Base-by-base conservation (phyloP, 2,888 invertebrate species). In the Nomada fucata region DNA sequence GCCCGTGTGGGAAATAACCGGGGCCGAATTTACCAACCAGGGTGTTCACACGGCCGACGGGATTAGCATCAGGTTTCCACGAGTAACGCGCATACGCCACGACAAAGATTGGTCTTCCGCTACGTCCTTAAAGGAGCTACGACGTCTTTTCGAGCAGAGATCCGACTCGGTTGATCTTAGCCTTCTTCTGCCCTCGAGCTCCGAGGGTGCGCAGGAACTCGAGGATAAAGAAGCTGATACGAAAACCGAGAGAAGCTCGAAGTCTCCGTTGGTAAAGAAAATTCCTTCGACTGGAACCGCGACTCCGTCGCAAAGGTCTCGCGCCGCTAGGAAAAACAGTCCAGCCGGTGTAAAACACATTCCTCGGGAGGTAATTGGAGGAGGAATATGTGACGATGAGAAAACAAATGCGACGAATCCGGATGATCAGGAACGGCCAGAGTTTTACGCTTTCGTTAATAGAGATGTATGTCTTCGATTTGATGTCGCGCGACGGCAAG, bases 1-100 rank as follows among this genome's bases (percentile, higher is more conserved):
- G 93, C 98, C 98, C 0, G 97, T 99, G 11, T 99, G 99, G 98
- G 98, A 99, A 94, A 98, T 99, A 78, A 97, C 98, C 0, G 98
- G 97, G 0, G 97, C 97, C 0, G 97, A 97, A 93, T 95, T 97
- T 86, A 96, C 97, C 2, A 96, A 96, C 92, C 96, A 97, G 2
- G 96, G 96, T 76, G 95, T 97, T 9, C 99, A 99, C 92, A 98
- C 98, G 1, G 98, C 98, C 0, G 96, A 97, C 89, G 98, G 98
- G 2, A 98, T 99, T 90, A 98, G 98, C 3, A 97, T 98, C 63
- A 95, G 99, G 72, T 99, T 99, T 94, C 99, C 99, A 0, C 95
- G 99, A 86, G 97, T 99, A 0, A 97, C 97, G 0, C 95, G 95
- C 87, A 96, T 98, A 83, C 95, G 99, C 73, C 94, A 95, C 72